Base-by-base conservation (phyloP, 2,888 invertebrate species). In the Atherix ibis region DNA sequence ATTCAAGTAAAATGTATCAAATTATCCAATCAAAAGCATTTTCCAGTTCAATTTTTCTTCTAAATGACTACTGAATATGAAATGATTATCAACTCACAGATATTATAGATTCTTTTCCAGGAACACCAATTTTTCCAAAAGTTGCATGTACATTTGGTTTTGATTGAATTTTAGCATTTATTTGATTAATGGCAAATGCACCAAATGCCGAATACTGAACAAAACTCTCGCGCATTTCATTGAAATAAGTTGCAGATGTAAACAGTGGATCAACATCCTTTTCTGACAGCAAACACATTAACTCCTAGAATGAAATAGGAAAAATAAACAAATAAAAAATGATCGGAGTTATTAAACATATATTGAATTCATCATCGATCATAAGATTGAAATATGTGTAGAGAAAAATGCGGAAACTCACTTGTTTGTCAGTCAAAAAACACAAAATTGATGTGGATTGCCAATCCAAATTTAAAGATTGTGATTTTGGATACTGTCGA, bases 341-440 rank as follows among this genome's bases (percentile, higher is more conserved):
- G 27, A 18, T 31, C 16, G 26, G 16, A 37, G 18, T 27, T 32
- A 42, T 18, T 37, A 5, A 31, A 17, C 8, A 3, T 3, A 30
- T 5, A n/a, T n/a, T n/a, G n/a, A n/a, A n/a, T n/a, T n/a, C n/a
- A n/a, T n/a, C n/a, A n/a, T n/a, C n/a, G n/a, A n/a, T n/a, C n/a
- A n/a, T n/a, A n/a, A n/a, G n/a, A n/a, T n/a, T n/a, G n/a, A n/a
- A n/a, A n/a, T n/a, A n/a, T n/a, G n/a, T n/a, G n/a, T n/a, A n/a
- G n/a, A n/a, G n/a, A n/a, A n/a, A n/a, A n/a, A n/a, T n/a, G n/a
- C 16, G 36, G 13, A 18, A 16, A 48, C 53, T 46, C 52, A 73
- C 73, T 56, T 71, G 72, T 42, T 68, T 59, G 2, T 67, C 62
- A 46, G 70, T 69, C 31, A 77, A 60, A 47, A 76, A 71, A 48